A percentile compares a stretch with the other conserved stretches of the same genome.
Conservation (phyloP, 2,888 invertebrate genomes). For the Tanypteryx hageni region DNA sequence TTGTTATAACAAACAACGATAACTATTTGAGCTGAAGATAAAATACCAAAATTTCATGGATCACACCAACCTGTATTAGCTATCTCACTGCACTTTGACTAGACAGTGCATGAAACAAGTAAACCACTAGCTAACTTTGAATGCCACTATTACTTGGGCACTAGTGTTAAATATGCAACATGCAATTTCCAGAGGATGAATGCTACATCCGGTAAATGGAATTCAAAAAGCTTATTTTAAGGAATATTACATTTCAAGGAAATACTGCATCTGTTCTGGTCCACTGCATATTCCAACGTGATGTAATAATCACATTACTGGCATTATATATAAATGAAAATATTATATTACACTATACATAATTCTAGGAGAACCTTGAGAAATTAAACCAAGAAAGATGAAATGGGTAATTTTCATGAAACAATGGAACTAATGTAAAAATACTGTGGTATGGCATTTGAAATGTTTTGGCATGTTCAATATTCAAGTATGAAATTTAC, state of each 20-base stretch:
- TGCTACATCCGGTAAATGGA: slow-evolving; percentile 40
- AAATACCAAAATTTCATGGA: slow-evolving; percentile 43
- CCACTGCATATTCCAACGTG: slow-evolving; percentile 52
- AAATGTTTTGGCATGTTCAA: too few species aligned
- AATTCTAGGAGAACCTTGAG: neutral
- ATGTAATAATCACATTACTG: slow-evolving; percentile 37
- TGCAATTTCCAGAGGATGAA: slow-evolving; percentile 27
- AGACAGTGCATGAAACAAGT: slow-evolving; percentile 42
- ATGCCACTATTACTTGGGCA: slow-evolving; percentile 54
- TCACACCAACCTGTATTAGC: slow-evolving; percentile 51
- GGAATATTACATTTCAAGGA: slow-evolving; percentile 48
- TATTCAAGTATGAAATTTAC: too few species aligned
- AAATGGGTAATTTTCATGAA: too few species aligned
- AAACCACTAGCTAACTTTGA: slow-evolving; percentile 20
- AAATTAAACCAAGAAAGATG: neutral
- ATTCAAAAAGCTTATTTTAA: slow-evolving; percentile 29
- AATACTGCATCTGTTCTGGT: slow-evolving; percentile 44
- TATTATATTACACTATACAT: neutral
- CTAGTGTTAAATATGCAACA: slow-evolving; percentile 52
- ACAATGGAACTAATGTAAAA: too few species aligned
- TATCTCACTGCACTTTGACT: slow-evolving; percentile 60
- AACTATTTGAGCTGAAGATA: slow-evolving; percentile 62
- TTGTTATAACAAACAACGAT: slow-evolving; percentile 48
- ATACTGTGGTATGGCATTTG: too few species aligned
- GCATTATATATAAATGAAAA: slow-evolving; percentile 7